These are phyloP conservation scores for Cynocephalus volans DNA, from an alignment of 2,113 vertebrate genomes.

Conservation along the genomic window DNA sequence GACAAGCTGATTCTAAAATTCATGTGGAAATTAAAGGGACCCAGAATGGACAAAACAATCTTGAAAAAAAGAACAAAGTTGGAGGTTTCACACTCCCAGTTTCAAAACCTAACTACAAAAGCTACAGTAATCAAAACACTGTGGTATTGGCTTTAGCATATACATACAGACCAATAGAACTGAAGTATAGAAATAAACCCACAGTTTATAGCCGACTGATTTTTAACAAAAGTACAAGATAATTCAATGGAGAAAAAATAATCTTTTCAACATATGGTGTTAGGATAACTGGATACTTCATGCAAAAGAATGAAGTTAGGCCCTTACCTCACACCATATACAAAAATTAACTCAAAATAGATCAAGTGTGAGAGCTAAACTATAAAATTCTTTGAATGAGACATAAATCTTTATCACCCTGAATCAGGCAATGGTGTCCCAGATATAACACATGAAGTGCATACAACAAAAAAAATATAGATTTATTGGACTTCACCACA, in stretches of 20 bases:
- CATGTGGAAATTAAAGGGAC: not conserved
- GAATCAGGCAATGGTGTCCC: not conserved
- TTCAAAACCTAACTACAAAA: constrained; percentile 42
- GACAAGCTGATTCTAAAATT: constrained; percentile 27
- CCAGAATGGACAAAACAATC: not conserved
- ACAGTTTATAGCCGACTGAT: not conserved
- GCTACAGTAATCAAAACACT: not conserved
- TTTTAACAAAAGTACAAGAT: not conserved
- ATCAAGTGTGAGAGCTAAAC: not conserved
- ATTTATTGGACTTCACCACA: not conserved
- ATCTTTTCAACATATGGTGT: not conserved
- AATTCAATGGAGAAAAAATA: not conserved
- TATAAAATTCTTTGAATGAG: not conserved
- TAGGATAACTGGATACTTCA: not conserved
- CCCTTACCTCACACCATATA: not conserved
- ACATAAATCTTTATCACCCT: not conserved
- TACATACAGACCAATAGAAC: not conserved
- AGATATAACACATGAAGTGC: not conserved
- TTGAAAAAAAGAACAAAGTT: not conserved
- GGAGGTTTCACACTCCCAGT: not conserved
- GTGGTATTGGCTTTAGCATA: not conserved
- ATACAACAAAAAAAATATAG: not conserved
- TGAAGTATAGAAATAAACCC: not conserved
- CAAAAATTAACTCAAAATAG: constrained; percentile 22
- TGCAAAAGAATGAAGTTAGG: not conserved